Conservation (phyloP, 1,140 invertebrate genomes). For the Aphaenogaster floridana region DNA sequence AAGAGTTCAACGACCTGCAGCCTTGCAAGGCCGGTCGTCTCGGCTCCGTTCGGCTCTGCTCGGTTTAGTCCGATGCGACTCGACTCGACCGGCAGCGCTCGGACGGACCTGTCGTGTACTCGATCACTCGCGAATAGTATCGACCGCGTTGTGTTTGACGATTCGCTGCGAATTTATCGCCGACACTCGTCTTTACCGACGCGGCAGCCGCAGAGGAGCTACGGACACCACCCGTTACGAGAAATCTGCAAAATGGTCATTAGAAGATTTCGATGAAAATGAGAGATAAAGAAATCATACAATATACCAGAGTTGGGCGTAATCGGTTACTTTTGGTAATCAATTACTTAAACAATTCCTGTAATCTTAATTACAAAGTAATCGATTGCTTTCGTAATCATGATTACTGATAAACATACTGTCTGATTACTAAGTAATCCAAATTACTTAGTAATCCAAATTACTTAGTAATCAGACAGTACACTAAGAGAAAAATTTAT, state of each 20-base stretch:
- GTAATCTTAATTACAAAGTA: too few species aligned
- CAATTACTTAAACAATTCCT: too few species aligned
- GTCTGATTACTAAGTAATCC: too few species aligned
- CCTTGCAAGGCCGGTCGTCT: constrained; percentile 85
- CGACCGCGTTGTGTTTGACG: constrained; percentile 54
- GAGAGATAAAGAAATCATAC: neutral
- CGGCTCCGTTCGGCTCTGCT: constrained; percentile 3
- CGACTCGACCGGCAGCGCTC: constrained; percentile 19
- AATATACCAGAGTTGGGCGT: too few species aligned
- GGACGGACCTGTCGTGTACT: constrained; percentile 31
- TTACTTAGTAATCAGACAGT: too few species aligned
- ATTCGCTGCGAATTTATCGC: constrained; percentile 35
- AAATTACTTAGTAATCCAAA: too few species aligned
- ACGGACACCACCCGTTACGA: neutral
- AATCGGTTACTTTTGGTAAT: too few species aligned
- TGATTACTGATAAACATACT: too few species aligned
- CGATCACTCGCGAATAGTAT: constrained; percentile 54
- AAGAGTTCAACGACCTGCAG: constrained; percentile 85
- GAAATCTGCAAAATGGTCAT: constrained; percentile 7
- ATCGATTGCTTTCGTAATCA: too few species aligned
- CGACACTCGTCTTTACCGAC: constrained; percentile 77
- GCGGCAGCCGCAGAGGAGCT: neutral
- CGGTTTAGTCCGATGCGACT: constrained; percentile 28
- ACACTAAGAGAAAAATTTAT: too few species aligned
- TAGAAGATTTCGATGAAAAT: neutral